Percentiles rank a stretch among this genome's conserved stretches.
These are phyloP conservation scores for Engraulis encrasicolus DNA, from an alignment of 2,113 vertebrate species.

Conservation along the genomic window DNA sequence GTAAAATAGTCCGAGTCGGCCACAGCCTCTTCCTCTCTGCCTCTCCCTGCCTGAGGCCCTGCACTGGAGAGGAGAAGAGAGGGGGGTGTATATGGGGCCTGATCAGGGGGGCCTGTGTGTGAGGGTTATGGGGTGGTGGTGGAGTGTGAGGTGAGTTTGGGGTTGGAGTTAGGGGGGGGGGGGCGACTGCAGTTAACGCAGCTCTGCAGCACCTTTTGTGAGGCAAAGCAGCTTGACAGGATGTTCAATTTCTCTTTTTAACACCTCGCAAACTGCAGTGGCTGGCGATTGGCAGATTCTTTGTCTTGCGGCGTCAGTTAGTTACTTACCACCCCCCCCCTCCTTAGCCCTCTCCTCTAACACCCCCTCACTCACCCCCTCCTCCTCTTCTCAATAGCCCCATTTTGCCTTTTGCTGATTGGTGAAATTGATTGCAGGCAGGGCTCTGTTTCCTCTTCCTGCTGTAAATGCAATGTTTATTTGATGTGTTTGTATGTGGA, in stretches of 20 bases:
- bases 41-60: neutral
- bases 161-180: neutral
- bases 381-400: neutral
- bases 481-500: slow-evolving; percentile 12
- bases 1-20: slow-evolving; percentile 26
- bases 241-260: slow-evolving; percentile 29
- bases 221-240: slow-evolving; percentile 35
- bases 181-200: slow-evolving; percentile 22
- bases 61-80: neutral
- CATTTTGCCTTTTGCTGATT: slow-evolving; percentile 3
- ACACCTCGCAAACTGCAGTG: slow-evolving; percentile 24
- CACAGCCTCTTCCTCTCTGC: neutral
- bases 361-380: too few relatives aligned
- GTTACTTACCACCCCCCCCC: neutral
- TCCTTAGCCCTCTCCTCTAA: too few relatives aligned
- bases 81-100: neutral
- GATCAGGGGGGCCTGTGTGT: neutral
- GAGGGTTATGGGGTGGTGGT: neutral
- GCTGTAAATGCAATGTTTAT: slow-evolving; percentile 9
- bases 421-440: slow-evolving; percentile 15
- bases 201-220: slow-evolving; percentile 26
- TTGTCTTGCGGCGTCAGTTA: slow-evolving; percentile 19
- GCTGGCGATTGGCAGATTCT: neutral
- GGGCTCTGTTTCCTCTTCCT: slow-evolving; percentile 12
- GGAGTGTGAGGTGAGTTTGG: neutral